Evolutionary conservation across 2,888 invertebrate species (phyloP).

Genomic region (Ganaspis brasiliensis): DNA sequence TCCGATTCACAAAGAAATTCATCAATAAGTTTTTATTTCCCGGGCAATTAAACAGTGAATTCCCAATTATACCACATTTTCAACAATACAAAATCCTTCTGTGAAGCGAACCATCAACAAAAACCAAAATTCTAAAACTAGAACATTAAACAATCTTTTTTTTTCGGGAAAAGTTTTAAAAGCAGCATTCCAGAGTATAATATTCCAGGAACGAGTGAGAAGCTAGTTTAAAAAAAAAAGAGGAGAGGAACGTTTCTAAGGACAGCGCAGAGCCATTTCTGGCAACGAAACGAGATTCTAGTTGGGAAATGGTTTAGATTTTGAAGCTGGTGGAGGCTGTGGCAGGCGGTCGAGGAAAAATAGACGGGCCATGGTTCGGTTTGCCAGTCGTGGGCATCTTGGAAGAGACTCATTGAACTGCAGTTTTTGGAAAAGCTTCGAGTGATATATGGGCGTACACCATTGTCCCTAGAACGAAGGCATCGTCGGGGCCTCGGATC

Average conservation of each 20-base stretch:
- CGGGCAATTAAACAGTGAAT: no score
- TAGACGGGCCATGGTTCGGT: conserved; percentile 24
- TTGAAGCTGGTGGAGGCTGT: conserved; percentile 53
- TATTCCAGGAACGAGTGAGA: conserved; percentile 39
- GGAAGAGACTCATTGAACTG: conserved; percentile 68
- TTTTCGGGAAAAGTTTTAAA: background rate
- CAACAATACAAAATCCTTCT: no score
- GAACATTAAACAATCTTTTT: background rate
- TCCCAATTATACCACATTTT: no score
- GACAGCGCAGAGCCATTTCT: conserved; percentile 49
- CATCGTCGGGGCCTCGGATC: conserved; percentile 60
- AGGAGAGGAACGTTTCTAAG: conserved; percentile 51
- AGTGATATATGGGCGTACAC: conserved; percentile 79
- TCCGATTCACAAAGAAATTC: no score
- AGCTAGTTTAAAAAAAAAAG: conserved; percentile 36
- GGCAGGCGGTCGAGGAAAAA: conserved; percentile 46
- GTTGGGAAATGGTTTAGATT: conserved; percentile 65
- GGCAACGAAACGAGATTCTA: conserved; percentile 64
- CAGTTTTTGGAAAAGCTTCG: conserved; percentile 76
- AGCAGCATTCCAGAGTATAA: background rate
- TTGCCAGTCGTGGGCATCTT: conserved; percentile 60
- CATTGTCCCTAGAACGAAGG: conserved; percentile 69
- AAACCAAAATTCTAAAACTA: no score
- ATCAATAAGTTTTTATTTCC: no score
- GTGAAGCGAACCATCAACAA: no score